Base-by-base conservation (phyloP, 2,797 vertebrate genomes). In the Macropodus opercularis region DNA sequence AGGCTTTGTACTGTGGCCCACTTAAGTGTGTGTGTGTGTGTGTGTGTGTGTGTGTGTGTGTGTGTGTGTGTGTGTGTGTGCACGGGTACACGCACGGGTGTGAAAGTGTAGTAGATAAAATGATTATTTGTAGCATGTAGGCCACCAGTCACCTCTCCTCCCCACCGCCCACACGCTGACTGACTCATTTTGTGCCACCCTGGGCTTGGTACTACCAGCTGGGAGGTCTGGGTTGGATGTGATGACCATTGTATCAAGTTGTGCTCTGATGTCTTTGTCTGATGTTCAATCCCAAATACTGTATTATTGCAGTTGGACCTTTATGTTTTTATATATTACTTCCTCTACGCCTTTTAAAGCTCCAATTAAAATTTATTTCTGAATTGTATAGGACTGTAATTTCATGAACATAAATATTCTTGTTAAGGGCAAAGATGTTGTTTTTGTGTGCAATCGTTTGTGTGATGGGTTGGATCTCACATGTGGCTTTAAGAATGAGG, bases 61-160 rank as follows among this genome's bases (percentile, higher is more conserved):
- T 47, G 52, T 56, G 43, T 38, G 43, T 42, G 38, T 42, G 50
- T 35, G 35, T 53, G 52, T 36, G 53, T 35, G 53, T n/a, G 44
- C 15, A 44, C 12, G 42, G 18, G 51, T 15, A 42, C n/a, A 36
- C 14, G 52, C 24, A 39, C 29, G 54, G 18, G 48, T 32, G 46
- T 27, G 47, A 70, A 14, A 46, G 39, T 55, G 63, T 63, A 46
- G 63, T 40, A 44, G 67, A 77, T 75, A 71, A 73, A 81, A 80
- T 74, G 75, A 84, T 83, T 86, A 79, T 85, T 80, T 88, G 74
- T 59, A 69, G 71, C 58, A 75, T 80, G 69, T 79, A 75, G 69
- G 80, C 54, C 70, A 73, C 67, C 67, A 63, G 67, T 63, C 64
- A 62, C 43, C 18, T 68, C 72, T 66, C 67, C 26, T 54, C 35